These are phyloP conservation scores for Drosophila prosaltans DNA, from an alignment of 1,140 invertebrate genomes.

Conservation along the genomic window DNA sequence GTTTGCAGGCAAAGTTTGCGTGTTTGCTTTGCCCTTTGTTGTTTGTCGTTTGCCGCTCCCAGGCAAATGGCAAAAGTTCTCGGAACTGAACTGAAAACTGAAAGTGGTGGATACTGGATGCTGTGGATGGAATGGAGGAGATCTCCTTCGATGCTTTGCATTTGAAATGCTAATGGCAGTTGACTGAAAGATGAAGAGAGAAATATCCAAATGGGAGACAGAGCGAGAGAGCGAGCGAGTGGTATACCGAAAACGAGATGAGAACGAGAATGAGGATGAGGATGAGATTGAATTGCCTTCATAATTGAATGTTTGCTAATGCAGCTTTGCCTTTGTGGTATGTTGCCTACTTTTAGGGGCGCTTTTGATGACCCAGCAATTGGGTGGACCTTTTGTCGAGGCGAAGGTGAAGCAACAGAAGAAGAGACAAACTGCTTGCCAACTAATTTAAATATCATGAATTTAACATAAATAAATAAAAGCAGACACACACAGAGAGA, in stretches of 20 bases:
- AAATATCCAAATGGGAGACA: constrained; percentile 18
- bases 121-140: constrained; percentile 16
- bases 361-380: constrained; percentile 10
- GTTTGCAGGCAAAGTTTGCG: constrained; percentile 19
- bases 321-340: constrained; percentile 47
- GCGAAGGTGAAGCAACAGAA: constrained; percentile 15
- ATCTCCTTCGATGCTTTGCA: constrained; percentile 17
- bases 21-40: constrained; percentile 23
- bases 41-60: constrained; percentile 23
- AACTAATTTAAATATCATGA: constrained; percentile 81
- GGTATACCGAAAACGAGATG: neutral
- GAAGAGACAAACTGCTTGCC: constrained; percentile 56
- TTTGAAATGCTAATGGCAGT: constrained; percentile 22
- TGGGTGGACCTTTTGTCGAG: neutral
- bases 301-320: constrained; percentile 76
- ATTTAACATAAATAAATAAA: constrained; percentile 71
- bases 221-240: neutral
- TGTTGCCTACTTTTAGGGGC: constrained; percentile 44
- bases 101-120: constrained; percentile 13
- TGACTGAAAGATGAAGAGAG: constrained; percentile 9
- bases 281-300: constrained; percentile 32
- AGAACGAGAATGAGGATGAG: constrained; percentile 11
- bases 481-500: no score
- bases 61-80: constrained; percentile 22
- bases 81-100: constrained; percentile 19